Evolutionary conservation across 1,140 invertebrate genomes (phyloP).

Genomic region (Bombus turneri): DNA sequence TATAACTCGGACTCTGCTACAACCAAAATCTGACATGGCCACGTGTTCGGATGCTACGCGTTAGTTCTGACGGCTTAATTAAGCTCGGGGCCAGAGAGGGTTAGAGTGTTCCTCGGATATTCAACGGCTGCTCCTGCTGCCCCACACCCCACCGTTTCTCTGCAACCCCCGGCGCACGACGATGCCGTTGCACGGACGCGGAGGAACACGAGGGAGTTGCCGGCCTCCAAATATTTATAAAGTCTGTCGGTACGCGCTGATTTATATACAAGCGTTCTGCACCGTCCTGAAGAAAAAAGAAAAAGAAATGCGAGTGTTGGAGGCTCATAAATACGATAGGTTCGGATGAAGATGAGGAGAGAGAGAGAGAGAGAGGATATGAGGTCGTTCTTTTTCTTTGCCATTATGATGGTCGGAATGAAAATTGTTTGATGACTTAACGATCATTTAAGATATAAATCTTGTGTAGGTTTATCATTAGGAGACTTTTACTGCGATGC

Average conservation of each 20-base stretch:
- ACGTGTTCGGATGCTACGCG: constrained; percentile 67
- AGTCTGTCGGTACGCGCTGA: constrained; percentile 47
- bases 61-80: constrained; percentile 71
- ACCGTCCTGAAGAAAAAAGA: constrained; percentile 32
- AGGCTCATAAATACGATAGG: background rate
- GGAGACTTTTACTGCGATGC: no score
- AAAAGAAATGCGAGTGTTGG: background rate
- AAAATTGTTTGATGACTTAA: no score
- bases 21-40: constrained; percentile 68
- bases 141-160: constrained; percentile 23
- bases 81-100: constrained; percentile 60
- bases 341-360: no score
- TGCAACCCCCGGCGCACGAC: constrained; percentile 29
- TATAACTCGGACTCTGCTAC: constrained; percentile 57
- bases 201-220: background rate
- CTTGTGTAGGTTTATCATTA: no score
- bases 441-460: no score
- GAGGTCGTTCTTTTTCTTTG: no score
- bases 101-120: constrained; percentile 56
- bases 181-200: background rate
- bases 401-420: no score
- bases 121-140: constrained; percentile 47
- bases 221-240: constrained; percentile 64
- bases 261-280: constrained; percentile 49
- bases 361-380: no score